Conservation (phyloP, 2,888 invertebrate species). For the Agrochola lychnidis region DNA sequence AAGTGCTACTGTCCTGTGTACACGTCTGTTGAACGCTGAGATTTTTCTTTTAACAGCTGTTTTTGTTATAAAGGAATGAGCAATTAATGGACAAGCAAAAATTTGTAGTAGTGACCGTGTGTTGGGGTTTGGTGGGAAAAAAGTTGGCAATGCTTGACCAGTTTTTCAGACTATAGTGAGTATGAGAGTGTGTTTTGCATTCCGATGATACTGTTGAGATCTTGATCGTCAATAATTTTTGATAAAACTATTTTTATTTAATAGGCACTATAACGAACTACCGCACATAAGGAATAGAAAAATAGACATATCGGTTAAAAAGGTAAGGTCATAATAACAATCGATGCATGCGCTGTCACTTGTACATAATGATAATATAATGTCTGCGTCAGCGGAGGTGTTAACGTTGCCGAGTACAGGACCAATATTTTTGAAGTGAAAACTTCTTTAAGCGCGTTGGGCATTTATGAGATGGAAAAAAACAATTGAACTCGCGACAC, state of each 20-base stretch:
- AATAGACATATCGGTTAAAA: background rate
- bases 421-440: background rate
- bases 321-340: background rate
- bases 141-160: background rate
- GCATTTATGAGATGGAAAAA: no score
- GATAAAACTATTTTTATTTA: background rate
- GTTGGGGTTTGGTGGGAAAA: slow-evolving; percentile 3
- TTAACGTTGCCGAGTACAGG: background rate
- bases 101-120: slow-evolving; percentile 17
- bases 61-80: slow-evolving; percentile 36
- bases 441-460: no score
- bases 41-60: slow-evolving; percentile 56
- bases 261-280: background rate
- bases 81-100: slow-evolving; percentile 39
- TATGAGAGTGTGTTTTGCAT: background rate
- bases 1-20: slow-evolving; percentile 62
- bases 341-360: no score
- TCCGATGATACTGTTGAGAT: background rate
- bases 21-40: slow-evolving; percentile 53
- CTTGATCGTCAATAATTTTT: background rate
- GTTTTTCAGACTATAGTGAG: no score
- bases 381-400: background rate
- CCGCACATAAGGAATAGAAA: no score
- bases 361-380: no score
- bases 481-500: no score